Conservation (phyloP, 2,113 vertebrate genomes). For the Syrrhaptes paradoxus region DNA sequence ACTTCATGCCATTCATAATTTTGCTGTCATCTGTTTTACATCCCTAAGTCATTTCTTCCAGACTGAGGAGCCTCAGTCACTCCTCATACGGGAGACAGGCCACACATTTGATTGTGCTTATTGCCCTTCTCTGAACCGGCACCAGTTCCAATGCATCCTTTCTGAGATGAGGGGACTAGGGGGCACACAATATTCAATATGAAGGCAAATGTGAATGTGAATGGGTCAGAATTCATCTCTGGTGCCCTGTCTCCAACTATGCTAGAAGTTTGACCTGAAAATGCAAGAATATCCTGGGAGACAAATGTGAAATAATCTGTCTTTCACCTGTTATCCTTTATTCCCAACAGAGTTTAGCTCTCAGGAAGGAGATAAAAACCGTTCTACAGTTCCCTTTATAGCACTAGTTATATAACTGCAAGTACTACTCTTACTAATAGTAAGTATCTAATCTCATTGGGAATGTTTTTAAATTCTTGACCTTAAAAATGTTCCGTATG, state of each 20-base stretch:
- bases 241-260: neutral
- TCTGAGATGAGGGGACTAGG: neutral
- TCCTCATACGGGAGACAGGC: neutral
- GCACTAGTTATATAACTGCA: neutral
- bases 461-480: neutral
- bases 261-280: neutral
- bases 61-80: neutral
- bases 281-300: neutral
- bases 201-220: neutral
- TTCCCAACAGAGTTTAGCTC: neutral
- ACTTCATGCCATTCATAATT: neutral
- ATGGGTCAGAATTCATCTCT: neutral
- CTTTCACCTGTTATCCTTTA: neutral
- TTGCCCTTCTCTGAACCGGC: neutral
- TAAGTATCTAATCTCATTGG: neutral
- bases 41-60: neutral
- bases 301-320: neutral
- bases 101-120: neutral
- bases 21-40: neutral
- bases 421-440: neutral
- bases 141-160: rapidly evolving
- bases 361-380: neutral
- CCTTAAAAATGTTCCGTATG: neutral
- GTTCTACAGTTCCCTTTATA: neutral
- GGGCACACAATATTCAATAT: neutral